Evolutionary conservation across 2,113 vertebrate species (phyloP), one percentile per base, ranked within the genome.

Genomic region (Isurus oxyrinchus): DNA sequence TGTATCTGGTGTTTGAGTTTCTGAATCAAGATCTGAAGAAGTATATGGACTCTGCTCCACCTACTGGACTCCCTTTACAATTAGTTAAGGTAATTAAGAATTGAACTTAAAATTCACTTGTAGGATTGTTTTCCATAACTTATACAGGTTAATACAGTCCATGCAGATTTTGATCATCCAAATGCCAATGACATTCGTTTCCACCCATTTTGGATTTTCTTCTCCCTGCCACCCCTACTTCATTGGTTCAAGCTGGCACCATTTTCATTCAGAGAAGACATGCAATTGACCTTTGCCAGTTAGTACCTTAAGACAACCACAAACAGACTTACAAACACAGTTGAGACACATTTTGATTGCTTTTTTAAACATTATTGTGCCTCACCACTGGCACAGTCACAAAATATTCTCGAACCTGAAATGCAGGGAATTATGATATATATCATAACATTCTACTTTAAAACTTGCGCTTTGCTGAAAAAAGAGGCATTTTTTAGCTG

Each of bases 1-100:
- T 98, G 10, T 98, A 98, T 86, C 97, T 98, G 88, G 98, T 98
- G 93, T 98, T 98, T 35, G 98, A 98, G 96, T 98, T 98, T 76
- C 97, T 98, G 69, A 97, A 97, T 96, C 98, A 98, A 97, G 98
- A 98, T 96, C 97, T 98, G 96, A 98, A 97, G 97, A 98, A 98
- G 95, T 97, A 97, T 94, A 97, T 98, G 97, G 98, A 98, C 55
- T 97, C 98, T 2, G 94, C 96, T 2, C 96, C n/a, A 1, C 94
- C 96, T 25, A 61, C 97, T 1, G 96, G 96, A 4, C 96, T 98
- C 27, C 97, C 98, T 90, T 96, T 97, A 90, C 97, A 97, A 91
- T 96, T 97, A 95, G 96, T 97, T 95, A 97, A 97, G 98, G 97
- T 98, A 81, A 96, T 88, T 40, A 66, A 53, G 4, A 95, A 95